Evolutionary conservation across 1,140 invertebrate genomes (phyloP).

Genomic region (Drosophila miranda): DNA sequence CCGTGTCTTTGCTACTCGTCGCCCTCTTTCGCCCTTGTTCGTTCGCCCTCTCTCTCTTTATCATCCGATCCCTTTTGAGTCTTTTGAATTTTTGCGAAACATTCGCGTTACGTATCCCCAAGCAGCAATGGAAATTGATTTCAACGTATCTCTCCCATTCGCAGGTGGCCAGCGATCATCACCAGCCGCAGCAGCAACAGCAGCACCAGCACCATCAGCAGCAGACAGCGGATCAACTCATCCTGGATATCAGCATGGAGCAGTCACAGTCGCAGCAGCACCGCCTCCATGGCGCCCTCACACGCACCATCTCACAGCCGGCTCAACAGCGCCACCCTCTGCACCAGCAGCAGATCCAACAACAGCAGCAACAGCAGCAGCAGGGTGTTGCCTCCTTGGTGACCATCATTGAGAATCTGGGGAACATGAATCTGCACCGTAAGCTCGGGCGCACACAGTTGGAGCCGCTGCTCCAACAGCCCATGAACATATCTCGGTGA

Average conservation of each 20-base stretch:
- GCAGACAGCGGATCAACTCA: conserved; percentile 23
- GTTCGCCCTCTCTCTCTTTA: neutral
- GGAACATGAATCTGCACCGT: conserved; percentile 85
- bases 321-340: conserved; percentile 48
- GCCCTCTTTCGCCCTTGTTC: neutral
- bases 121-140: conserved; percentile 59
- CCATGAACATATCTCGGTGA: conserved; percentile 81
- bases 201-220: conserved; percentile 46
- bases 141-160: conserved; percentile 42
- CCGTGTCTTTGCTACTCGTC: conserved; percentile 25
- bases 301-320: conserved; percentile 77
- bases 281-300: conserved; percentile 64
- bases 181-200: conserved; percentile 55
- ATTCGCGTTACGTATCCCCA: conserved; percentile 53
- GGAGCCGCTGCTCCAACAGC: conserved; percentile 85
- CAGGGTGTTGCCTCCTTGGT: conserved; percentile 55
- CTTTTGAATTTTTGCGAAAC: conserved; percentile 51
- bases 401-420: conserved; percentile 83
- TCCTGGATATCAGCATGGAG: conserved; percentile 49
- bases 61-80: conserved; percentile 18
- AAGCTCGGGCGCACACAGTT: conserved; percentile 92
- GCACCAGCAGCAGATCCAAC: conserved; percentile 32
- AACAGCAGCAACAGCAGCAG: conserved; percentile 48
- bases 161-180: conserved; percentile 66
- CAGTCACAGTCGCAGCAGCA: conserved; percentile 49